Evolutionary conservation across 1,140 invertebrate species (phyloP).

Genomic region (Pomacea maculata): DNA sequence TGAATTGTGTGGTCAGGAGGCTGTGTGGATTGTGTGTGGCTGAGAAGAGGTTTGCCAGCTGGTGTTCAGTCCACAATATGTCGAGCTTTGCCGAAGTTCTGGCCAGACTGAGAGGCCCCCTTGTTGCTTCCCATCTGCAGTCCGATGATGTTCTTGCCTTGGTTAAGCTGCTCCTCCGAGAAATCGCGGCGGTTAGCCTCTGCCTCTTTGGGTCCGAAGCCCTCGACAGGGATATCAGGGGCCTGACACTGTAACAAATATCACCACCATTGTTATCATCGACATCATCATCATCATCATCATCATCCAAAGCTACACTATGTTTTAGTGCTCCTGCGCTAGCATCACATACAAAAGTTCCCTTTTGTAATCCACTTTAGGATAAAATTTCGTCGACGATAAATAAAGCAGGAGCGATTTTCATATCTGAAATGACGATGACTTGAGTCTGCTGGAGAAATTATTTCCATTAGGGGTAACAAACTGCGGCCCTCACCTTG

Average conservation of each 20-base stretch:
- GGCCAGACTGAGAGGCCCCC: slow-evolving; percentile 86
- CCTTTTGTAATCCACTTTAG: background rate
- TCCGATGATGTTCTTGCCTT: slow-evolving; percentile 72
- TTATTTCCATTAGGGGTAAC: no score
- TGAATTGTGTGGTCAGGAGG: background rate
- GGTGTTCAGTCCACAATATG: slow-evolving; percentile 35
- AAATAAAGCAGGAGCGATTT: no score
- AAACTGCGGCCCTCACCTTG: slow-evolving; percentile 34
- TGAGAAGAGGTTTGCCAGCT: slow-evolving; percentile 3
- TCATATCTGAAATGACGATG: no score
- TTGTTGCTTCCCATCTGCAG: slow-evolving; percentile 60
- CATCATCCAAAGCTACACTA: no score
- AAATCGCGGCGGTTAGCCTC: slow-evolving; percentile 84
- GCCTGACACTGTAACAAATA: slow-evolving; percentile 12
- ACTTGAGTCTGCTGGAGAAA: no score
- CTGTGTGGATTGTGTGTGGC: background rate
- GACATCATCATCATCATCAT: no score
- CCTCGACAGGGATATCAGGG: slow-evolving; percentile 40
- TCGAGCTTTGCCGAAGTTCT: slow-evolving; percentile 65
- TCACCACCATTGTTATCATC: background rate
- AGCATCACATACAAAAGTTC: no score
- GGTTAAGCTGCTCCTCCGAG: slow-evolving; percentile 86
- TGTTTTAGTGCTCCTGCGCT: no score
- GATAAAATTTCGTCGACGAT: no score
- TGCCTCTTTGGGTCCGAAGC: slow-evolving; percentile 91